Evolutionary conservation across 2,113 vertebrate genomes (phyloP).

Genomic region (Megaptera novaeangliae): DNA sequence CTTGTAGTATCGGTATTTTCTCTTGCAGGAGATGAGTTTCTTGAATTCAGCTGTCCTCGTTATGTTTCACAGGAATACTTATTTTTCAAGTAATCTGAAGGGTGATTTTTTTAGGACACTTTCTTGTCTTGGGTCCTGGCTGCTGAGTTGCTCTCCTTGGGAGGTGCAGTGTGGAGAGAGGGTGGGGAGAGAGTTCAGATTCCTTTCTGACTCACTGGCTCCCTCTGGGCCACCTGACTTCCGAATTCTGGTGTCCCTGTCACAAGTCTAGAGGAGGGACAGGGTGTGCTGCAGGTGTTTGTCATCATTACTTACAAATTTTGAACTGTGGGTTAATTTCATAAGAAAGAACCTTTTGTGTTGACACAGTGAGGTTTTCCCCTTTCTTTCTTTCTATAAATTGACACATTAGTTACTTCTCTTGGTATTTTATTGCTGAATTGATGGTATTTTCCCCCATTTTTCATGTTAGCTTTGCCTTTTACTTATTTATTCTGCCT

Average conservation of each 20-base stretch:
- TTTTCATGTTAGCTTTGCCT: background rate
- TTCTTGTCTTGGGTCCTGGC: background rate
- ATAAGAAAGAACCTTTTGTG: background rate
- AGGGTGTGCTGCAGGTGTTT: background rate
- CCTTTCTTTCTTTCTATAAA: background rate
- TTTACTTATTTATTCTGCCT: background rate
- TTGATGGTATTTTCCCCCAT: background rate
- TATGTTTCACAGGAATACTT: background rate
- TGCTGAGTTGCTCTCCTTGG: background rate
- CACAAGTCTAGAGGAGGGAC: background rate
- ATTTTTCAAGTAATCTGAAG: background rate
- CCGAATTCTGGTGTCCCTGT: background rate
- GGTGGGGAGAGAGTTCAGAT: too few relatives aligned
- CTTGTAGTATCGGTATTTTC: background rate
- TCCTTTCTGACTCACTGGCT: background rate
- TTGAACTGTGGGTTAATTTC: background rate
- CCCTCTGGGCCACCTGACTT: background rate
- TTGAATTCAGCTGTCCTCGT: background rate
- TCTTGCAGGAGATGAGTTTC: background rate
- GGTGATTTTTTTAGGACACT: background rate
- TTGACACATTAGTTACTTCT: background rate
- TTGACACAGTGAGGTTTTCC: background rate
- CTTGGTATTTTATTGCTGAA: background rate
- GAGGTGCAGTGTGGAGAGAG: fast-evolving
- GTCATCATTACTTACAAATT: background rate